Evolutionary conservation across 1,140 invertebrate genomes (phyloP), one percentile per base, ranked within the genome.

Genomic region (Eubasilissa regina): DNA sequence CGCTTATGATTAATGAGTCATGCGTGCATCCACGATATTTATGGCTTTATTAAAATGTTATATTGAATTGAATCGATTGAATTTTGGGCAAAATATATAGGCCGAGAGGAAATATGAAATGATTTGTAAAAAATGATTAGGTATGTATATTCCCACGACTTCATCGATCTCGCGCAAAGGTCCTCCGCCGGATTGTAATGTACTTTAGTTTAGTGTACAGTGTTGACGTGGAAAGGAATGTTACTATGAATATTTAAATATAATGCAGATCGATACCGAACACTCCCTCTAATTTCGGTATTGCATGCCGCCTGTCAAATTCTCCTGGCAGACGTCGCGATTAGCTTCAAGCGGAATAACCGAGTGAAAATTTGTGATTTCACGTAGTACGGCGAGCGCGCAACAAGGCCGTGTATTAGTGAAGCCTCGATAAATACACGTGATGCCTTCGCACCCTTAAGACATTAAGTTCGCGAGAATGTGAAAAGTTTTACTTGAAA

Each of bases 291-390:
- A 74, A 74, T 74, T 74, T 56, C 12, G 56, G 58, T 60, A 75
- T 75, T 75, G 74, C 74, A 75, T 75, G 74, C 55, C 55, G 73
- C 53, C 73, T 60, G 73, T 75, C 73, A 75, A 56, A 60, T 53
- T 17, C 53, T 75, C 19, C 25, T 13, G 44, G 56, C 35, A 58
- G 53, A 64, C 43, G 74, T 12, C 35, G 74, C 56, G 44, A 75
- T 48, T 62, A 44, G 35, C 60, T 64, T 64, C n/a, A 17, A 56
- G 12, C 70, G 3, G n/a, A 43, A 45, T 74, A 56, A 43, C 45
- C 11, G 19, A 74, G 51, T 74, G 51, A 15, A 44, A 55, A 74
- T 55, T 35, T 58, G 25, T 74, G 70, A 58, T 74, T 74, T 74
- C 35, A 74, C 70, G 44, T 56, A 47, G 7, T 9, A 25, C 35